Conservation (phyloP, 2,113 vertebrate species). For the Poeciliopsis retropinna region DNA sequence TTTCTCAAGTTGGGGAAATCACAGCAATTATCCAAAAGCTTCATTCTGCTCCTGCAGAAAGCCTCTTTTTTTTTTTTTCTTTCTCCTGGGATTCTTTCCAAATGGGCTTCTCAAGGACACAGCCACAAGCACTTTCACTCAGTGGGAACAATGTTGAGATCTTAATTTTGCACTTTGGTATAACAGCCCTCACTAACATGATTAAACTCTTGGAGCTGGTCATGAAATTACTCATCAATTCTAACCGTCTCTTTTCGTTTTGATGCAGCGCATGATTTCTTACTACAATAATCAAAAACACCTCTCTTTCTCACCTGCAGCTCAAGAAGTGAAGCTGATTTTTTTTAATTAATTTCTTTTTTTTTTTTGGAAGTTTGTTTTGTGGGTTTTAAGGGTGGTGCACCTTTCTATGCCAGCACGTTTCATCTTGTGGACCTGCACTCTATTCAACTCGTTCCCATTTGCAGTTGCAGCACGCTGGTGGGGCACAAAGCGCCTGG, state of each 20-base stretch:
- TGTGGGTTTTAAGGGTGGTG: constrained; percentile 33
- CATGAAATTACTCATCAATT: constrained; percentile 12
- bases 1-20: constrained; percentile 48
- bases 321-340: constrained; percentile 44
- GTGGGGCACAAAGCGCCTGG: constrained; percentile 96
- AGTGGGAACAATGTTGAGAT: not conserved
- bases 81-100: constrained; percentile 7
- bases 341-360: not conserved
- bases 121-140: not conserved
- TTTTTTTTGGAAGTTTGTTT: constrained; percentile 6
- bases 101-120: constrained; percentile 7
- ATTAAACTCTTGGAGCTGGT: constrained; percentile 35
- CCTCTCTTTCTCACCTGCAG: constrained; percentile 42
- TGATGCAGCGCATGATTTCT: constrained; percentile 13
- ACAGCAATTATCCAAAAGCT: constrained; percentile 17
- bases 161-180: constrained; percentile 26
- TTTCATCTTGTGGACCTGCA: constrained; percentile 26
- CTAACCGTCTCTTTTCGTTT: constrained; percentile 14
- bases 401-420: constrained; percentile 20
- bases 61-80: constrained; percentile 2
- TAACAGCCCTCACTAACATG: constrained; percentile 26
- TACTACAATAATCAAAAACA: constrained; percentile 21
- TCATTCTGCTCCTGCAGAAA: constrained; percentile 20
- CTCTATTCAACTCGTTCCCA: constrained; percentile 25
- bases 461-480: constrained; percentile 90